phyloP scores from a whole-genome alignment of 2,797 vertebrate species.

The Diceros bicornis region DNA sequence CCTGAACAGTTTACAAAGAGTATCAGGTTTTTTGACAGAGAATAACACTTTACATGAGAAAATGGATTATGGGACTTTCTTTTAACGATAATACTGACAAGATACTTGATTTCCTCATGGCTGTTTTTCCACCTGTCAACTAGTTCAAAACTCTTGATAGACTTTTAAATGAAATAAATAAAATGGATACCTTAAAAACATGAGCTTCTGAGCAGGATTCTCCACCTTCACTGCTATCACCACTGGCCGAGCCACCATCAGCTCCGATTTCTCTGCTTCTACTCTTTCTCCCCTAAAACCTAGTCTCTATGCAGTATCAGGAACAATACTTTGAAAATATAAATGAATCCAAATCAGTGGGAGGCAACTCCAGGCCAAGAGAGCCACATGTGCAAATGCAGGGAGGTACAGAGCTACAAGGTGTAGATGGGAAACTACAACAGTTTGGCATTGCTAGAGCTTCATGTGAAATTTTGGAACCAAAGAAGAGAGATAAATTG shows the following conservation, averaged over 20 bases:
- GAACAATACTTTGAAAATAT: not conserved
- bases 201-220: not conserved
- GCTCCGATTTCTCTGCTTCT: not conserved
- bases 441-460: not conserved
- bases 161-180: constrained; percentile 11
- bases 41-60: not conserved
- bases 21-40: not conserved
- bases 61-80: not conserved
- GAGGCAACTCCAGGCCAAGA: not conserved
- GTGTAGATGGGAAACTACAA: not conserved
- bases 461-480: not conserved
- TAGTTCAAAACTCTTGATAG: not conserved
- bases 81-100: not conserved
- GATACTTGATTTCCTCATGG: not conserved
- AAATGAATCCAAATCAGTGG: not conserved
- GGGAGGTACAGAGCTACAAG: not conserved
- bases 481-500: not conserved
- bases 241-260: not conserved
- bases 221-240: not conserved
- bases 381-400: not conserved
- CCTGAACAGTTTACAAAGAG: not conserved
- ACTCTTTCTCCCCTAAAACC: not conserved
- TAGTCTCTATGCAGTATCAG: not conserved
- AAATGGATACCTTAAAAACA: not conserved
- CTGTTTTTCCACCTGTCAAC: not conserved